Base-by-base conservation (phyloP, 2,888 invertebrate species). In the Drosophila dives region DNA sequence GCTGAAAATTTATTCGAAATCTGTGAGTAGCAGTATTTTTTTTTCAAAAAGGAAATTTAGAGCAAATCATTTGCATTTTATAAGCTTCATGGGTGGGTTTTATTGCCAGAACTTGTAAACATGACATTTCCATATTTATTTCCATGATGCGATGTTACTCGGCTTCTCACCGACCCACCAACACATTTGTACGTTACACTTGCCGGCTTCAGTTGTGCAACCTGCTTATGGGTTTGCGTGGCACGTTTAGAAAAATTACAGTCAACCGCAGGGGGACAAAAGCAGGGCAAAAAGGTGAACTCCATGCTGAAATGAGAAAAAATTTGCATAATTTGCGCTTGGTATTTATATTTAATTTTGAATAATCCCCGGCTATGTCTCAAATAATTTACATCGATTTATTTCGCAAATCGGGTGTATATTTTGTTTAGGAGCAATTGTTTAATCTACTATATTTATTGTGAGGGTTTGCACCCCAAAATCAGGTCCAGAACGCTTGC, bases 101-200 rank as follows among this genome's bases (percentile, higher is more conserved):
- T 83, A 86, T 77, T 81, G 72, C 75, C 75, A 74, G 82, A 77
- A 74, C 84, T 83, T 86, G 85, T 83, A 84, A 86, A 86, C 86
- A 86, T 84, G 83, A 86, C 79, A 83, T 86, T 81, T 86, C 83
- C 84, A 86, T 86, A 84, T 84, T 86, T 84, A 79, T 82, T 79
- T 82, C 64, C 71, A 78, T 74, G 75, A 68, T 72, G 58, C 75
- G 65, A 62, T 42, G 33, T 61, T 53, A 34, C 64, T 38, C 33
- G 38, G 50, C 63, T 45, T 34, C 50, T 20, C 45, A 38, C 23
- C 45, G 7, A 29, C 23, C 38, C 36, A 54, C 38, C 36, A 54
- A n/a, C 26, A 72, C 61, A 65, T 53, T 54, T 61, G 29, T 61
- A 66, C 36, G 53, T 50, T 73, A 56, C 62, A 61, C 58, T 59